Conservation (phyloP, 1,140 invertebrate species). For the Trichonephila clavata region DNA sequence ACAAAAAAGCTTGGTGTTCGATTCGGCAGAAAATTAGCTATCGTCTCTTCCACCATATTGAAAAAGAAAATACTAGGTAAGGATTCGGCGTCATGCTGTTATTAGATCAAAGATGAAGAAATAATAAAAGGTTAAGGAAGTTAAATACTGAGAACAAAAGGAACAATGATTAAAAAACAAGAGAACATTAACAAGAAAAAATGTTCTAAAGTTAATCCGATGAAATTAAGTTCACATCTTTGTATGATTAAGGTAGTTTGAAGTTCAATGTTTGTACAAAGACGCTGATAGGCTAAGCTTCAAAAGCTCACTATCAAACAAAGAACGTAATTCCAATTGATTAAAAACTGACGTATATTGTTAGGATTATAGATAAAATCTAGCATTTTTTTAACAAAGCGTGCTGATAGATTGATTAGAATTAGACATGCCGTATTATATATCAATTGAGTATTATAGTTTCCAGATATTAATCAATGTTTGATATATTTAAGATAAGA, state of each 20-base stretch:
- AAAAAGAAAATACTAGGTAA: background rate
- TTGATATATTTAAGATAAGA: background rate
- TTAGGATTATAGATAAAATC: background rate
- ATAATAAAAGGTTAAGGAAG: background rate
- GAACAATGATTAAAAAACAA: background rate
- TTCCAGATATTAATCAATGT: background rate
- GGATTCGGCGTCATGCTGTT: background rate
- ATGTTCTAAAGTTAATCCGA: background rate
- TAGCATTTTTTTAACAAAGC: background rate
- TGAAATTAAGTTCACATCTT: background rate
- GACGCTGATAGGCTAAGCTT: background rate
- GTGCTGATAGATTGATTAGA: background rate
- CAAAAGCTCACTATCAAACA: background rate
- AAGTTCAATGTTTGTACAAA: slow-evolving; percentile 8
- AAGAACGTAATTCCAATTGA: slow-evolving; percentile 18
- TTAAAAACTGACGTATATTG: background rate
- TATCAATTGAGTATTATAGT: background rate
- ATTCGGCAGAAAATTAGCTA: background rate
- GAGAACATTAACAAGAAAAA: background rate
- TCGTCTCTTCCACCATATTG: background rate
- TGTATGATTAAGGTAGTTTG: background rate
- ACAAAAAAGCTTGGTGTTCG: background rate
- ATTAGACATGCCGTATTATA: background rate
- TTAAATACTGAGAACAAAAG: background rate
- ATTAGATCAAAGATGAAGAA: background rate